Percentiles rank a stretch among this genome's conserved stretches.
Conservation (phyloP, 2,888 invertebrate species). For the Sussaba pulchella region DNA sequence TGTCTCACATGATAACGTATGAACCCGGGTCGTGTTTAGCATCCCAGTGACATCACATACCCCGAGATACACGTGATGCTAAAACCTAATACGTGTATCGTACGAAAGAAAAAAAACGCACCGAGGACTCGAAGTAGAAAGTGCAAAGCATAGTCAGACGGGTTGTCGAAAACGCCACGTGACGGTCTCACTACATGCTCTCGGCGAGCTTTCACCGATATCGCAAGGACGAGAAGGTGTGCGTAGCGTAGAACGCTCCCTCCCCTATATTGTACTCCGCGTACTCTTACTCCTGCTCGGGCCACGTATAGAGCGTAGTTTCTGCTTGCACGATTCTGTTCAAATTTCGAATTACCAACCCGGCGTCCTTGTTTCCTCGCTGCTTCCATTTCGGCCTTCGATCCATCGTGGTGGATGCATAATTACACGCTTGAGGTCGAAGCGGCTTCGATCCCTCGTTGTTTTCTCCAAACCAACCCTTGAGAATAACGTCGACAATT, state of each 20-base stretch:
- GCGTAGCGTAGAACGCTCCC: conserved; percentile 17
- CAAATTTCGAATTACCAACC: conserved; percentile 64
- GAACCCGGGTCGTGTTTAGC: not conserved
- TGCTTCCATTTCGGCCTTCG: conserved; percentile 53
- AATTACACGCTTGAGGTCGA: conserved; percentile 52
- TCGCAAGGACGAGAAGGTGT: not conserved
- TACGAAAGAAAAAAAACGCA: not conserved
- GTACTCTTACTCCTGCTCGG: not conserved
- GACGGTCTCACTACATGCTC: not conserved
- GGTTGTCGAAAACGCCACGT: conserved; percentile 23
- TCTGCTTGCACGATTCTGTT: conserved; percentile 42
- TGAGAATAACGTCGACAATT: not conserved
- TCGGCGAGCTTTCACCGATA: conserved; percentile 13
- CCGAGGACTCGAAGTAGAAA: conserved; percentile 24
- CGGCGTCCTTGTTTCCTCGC: conserved; percentile 26
- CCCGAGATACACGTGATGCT: not conserved
- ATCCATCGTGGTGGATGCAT: conserved; percentile 43
- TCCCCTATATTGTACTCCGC: not conserved
- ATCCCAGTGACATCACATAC: not conserved
- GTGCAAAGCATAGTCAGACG: conserved; percentile 39
- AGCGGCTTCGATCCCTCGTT: conserved; percentile 7
- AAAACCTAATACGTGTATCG: not conserved
- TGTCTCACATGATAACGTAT: not conserved
- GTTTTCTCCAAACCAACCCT: not conserved
- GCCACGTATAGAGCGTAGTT: conserved; percentile 31